Evolutionary conservation across 2,797 vertebrate species (phyloP), one percentile per base, ranked within the genome.

Genomic region (Tapera naevia): DNA sequence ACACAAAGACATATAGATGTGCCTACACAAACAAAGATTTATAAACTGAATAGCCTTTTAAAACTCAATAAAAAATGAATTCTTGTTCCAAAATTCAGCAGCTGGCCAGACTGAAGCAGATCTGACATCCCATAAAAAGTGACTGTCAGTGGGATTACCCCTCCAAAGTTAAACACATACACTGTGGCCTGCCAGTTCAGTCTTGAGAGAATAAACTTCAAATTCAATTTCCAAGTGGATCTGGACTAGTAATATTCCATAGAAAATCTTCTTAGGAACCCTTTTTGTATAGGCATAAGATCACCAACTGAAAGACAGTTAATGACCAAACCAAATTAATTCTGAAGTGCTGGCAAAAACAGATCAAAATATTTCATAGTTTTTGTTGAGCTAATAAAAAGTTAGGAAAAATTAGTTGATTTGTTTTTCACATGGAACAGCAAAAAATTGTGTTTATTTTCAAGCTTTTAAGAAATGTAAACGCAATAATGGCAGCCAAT

Each of bases 31-130:
- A 35, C 39, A 46, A 50, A 82, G 64, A 56, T 89, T 88, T 86
- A 67, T 75, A 79, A 92, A 66, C 48, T 65, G 69, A 75, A 79
- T 53, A 60, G 79, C 56, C 57, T 88, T 62, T 91, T 93, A 73
- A 84, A 92, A 86, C 23, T 74, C 45, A 83, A 35, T 56, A 43
- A 54, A 89, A 94, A 86, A 66, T 15, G 2, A 56, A 84, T 76
- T 58, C 28, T 48, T 90, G 24, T 60, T 91, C 50, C 53, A 80
- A 93, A 92, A 86, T 56, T 30, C 76, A 95, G 60, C 48, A 93
- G 61, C 85, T 83, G 58, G 78, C 12, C 57, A 78, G 51, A 58
- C 18, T 80, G 70, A 71, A 67, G 86, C 17, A 89, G 61, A 91
- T 75, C 50, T 87, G 74, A 61, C 65, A n/a, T 18, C 48, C 24